Evolutionary conservation across 2,888 invertebrate genomes (phyloP), one percentile per base, ranked within the genome.

Genomic region (Eulithis prunata): DNA sequence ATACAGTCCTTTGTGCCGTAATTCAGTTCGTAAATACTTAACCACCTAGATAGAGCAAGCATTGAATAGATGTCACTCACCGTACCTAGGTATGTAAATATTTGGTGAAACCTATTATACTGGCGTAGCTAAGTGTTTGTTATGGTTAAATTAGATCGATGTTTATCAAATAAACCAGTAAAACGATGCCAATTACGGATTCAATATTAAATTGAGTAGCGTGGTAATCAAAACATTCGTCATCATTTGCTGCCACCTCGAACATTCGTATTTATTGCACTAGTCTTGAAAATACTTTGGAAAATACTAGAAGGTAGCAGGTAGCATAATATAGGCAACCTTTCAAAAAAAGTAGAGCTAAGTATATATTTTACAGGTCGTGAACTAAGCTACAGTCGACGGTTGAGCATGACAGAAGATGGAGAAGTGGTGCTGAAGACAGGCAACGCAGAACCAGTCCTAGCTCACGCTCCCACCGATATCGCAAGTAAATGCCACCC

Each of bases 381-480:
- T 47, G 94, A 92, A 68, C 75, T 93, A 43, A 92, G 91, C 79
- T 92, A 92, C 83, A 92, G 93, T 64, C 87, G 93, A 11, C 85
- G 92, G 3, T 77, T 93, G 51, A 92, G 91, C 73, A 86, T 92
- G 81, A 91, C 93, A 2, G 92, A 92, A 68, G 86, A 85, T n/a
- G 93, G 93, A 2, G 91, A 85, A 47, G 93, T 93, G 47, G 86
- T 92, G 13, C 77, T 92, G 68, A 93, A 93, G 78, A 86, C 88
- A 2, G 93, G 93, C 2, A 83, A 88, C 0, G 89, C 83, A 1
- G 92, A 92, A 70, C 91, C 93, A 0, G 84, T 90, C 3, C 83
- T 92, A 2, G 90, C 90, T 0, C 93, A 93, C 68, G 93, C 92
- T 0, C 93, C 93, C 0, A 89, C 88, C 2, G 93, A 93, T 67